Percentiles rank a stretch among this genome's conserved stretches.
Conservation (phyloP, 2,797 vertebrate species). For the Champsocephalus gunnari region DNA sequence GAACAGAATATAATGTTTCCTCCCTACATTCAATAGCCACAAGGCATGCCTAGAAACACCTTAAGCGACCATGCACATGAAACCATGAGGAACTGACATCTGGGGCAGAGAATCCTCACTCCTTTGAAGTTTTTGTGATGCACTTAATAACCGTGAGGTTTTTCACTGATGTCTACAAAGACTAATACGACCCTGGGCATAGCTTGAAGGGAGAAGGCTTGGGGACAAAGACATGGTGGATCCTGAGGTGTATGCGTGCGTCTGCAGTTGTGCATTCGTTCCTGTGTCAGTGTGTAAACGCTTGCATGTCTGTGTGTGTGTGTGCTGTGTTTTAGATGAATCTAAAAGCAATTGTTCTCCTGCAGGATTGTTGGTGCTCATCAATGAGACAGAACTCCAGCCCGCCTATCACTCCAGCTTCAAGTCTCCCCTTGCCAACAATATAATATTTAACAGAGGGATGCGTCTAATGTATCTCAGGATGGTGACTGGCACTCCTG, state of each 20-base stretch:
- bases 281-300: slow-evolving; percentile 1
- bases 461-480: slow-evolving; percentile 55
- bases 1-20: slow-evolving; percentile 58
- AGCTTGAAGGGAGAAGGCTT: slow-evolving; percentile 61
- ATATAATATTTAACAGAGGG: slow-evolving; percentile 65
- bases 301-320: slow-evolving; percentile 3
- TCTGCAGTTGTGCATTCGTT: slow-evolving; percentile 1
- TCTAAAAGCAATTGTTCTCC: slow-evolving; percentile 46
- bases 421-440: slow-evolving; percentile 25
- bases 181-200: slow-evolving; percentile 55
- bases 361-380: slow-evolving; percentile 30
- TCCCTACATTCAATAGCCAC: slow-evolving; percentile 49
- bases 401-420: slow-evolving; percentile 25
- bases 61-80: slow-evolving; percentile 57
- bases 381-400: slow-evolving; percentile 31
- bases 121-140: slow-evolving; percentile 74
- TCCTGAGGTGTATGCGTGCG: slow-evolving; percentile 27
- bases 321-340: slow-evolving; percentile 36
- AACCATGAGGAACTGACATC: slow-evolving; percentile 63
- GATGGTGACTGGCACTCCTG: slow-evolving; percentile 35
- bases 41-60: slow-evolving; percentile 63
- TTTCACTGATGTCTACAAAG: slow-evolving; percentile 69
- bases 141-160: slow-evolving; percentile 63
- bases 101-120: slow-evolving; percentile 37
- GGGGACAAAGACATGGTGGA: slow-evolving; percentile 44